Conservation (phyloP, 1,140 invertebrate species). For the Oscheius sp. region DNA sequence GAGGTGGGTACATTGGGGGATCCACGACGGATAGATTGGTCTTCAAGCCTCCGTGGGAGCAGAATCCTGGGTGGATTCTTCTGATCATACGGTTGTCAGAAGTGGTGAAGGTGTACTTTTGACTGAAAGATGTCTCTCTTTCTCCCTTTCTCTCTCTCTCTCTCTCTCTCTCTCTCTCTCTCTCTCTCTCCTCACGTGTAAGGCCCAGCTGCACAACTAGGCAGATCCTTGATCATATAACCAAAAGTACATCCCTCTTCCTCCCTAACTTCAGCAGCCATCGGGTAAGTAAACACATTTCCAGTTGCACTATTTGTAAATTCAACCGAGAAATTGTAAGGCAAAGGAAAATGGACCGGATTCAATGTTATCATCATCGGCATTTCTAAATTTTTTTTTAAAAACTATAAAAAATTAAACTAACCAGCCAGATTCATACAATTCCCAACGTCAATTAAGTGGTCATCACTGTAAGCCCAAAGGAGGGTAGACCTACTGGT, state of each 20-base stretch:
- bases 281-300: not conserved
- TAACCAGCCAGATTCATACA: not conserved
- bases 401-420: not conserved
- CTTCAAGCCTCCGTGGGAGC: not conserved
- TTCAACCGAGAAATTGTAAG: not conserved
- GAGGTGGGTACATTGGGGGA: not conserved
- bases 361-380: not conserved
- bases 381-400: not conserved
- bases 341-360: not conserved
- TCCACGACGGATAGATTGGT: not conserved
- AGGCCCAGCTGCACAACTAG: not conserved
- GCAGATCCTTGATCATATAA: not conserved
- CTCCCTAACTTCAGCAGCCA: not conserved
- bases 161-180: not conserved
- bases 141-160: not conserved
- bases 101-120: not conserved
- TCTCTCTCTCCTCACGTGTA: not conserved
- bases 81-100: not conserved
- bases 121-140: not conserved
- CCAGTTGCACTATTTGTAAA: not conserved
- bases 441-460: not conserved
- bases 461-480: slow-evolving; percentile 1
- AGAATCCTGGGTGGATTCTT: not conserved
- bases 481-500: not conserved
- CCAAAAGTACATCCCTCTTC: not conserved